phyloP scores from a whole-genome alignment of 2,113 vertebrate genomes.

The Arenaria interpres region DNA sequence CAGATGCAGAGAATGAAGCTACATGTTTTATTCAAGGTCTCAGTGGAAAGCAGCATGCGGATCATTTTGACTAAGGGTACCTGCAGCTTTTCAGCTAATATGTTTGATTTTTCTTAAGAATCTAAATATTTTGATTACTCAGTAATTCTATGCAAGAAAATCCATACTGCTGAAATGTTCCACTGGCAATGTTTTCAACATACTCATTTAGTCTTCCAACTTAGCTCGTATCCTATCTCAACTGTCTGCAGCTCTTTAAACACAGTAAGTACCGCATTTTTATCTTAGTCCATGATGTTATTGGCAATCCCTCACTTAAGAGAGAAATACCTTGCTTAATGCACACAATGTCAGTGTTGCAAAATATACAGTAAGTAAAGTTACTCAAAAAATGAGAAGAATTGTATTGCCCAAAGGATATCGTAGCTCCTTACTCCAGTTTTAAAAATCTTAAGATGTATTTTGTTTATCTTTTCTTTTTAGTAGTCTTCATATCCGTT shows the following conservation, averaged over 20 bases:
- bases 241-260: neutral
- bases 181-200: neutral
- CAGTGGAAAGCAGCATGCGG: neutral
- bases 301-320: neutral
- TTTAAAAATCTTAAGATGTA: neutral
- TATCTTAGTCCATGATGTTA: neutral
- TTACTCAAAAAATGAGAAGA: neutral
- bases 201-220: neutral
- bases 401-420: neutral
- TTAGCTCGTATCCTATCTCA: neutral
- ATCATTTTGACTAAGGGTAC: neutral
- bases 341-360: neutral
- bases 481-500: neutral
- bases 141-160: neutral
- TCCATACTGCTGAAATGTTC: neutral
- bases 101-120: conserved; percentile 6
- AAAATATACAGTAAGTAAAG: neutral
- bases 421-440: neutral
- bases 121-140: neutral
- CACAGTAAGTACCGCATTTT: neutral
- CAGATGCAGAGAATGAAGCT: neutral
- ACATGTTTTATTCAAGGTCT: conserved; percentile 46
- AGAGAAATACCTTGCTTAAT: neutral
- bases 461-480: neutral
- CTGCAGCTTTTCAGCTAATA: neutral